Evolutionary conservation across 1,140 invertebrate species (phyloP), one percentile per base, ranked within the genome.

Genomic region (Oreohelix idahoensis): DNA sequence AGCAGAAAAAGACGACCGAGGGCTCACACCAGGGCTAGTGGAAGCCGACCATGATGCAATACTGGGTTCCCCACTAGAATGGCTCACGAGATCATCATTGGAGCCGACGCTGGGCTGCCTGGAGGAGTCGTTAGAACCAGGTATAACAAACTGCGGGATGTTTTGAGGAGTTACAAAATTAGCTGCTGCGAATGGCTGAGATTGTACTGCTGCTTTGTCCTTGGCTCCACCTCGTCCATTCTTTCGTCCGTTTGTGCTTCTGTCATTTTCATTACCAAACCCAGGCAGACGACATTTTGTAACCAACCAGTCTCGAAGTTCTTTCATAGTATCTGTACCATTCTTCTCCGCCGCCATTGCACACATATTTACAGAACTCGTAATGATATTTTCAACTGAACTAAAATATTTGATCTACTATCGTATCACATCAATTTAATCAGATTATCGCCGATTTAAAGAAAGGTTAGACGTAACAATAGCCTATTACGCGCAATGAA

Each of bases 91-190:
- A 70, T 89, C 88, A 70, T 88, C 88, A 20, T 90, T 88, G 32
- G 85, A 89, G 71, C 83, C 85, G 20, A 86, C 76, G 79, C 88
- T 90, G 26, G 88, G 84, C 66, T 89, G 85, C 35, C 89, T 79
- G 11, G 90, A 91, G 0, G 87, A 89, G 51, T 88, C 88, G n/a
- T 84, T 87, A 20, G 90, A 90, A 5, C 87, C 86, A 0, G 90
- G 90, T 73, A 91, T 91, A 23, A 91, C 87, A 85, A 91, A 91
- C 45, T 91, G 89, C 13, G 90, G 90, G 63, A 91, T 91, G 23
- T 79, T 89, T 36, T 86, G 79, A 26, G 90, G 90, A 1, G 90
- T 91, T 20, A 91, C 87, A 17, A 88, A 42, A 42, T 85, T 83
- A 35, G 83, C 38, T 45, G 66, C 71, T 45, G 66, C 71, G 45